Conservation (phyloP, 2,888 invertebrate genomes). For the Drosophila sordidapex region DNA sequence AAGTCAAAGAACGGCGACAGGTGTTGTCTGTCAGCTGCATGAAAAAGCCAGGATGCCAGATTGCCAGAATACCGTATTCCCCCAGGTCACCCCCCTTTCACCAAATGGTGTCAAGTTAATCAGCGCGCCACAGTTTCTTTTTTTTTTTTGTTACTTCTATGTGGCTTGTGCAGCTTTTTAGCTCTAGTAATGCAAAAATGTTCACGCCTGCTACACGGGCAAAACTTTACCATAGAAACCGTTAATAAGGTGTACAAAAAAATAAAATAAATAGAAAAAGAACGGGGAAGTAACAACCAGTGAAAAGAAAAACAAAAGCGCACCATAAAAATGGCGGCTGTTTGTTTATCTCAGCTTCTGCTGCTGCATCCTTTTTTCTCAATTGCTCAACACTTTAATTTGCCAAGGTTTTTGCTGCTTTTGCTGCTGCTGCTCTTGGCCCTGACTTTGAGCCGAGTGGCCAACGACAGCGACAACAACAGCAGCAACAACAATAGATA, state of each 20-base stretch:
- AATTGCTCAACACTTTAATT: slow-evolving; percentile 50
- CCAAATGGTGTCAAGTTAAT: slow-evolving; percentile 73
- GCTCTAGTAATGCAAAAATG: slow-evolving; percentile 47
- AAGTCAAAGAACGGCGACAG: slow-evolving; percentile 53
- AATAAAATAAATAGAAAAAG: not conserved
- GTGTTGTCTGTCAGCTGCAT: slow-evolving; percentile 70
- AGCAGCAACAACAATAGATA: not conserved
- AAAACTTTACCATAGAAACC: slow-evolving; percentile 68
- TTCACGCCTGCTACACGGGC: slow-evolving; percentile 59
- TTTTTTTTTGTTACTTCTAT: slow-evolving; percentile 27
- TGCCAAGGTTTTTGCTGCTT: slow-evolving; percentile 32
- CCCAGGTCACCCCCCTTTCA: slow-evolving; percentile 12
- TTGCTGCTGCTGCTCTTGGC: slow-evolving; percentile 68
- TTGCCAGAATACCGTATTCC: slow-evolving; percentile 27
- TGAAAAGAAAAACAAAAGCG: slow-evolving; percentile 38
- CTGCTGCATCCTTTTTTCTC: slow-evolving; percentile 35
- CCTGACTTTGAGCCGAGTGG: slow-evolving; percentile 70
- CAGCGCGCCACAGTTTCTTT: slow-evolving; percentile 56
- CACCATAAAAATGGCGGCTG: slow-evolving; percentile 68
- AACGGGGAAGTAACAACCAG: slow-evolving; percentile 15
- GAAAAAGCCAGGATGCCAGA: slow-evolving; percentile 31
- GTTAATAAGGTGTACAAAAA: slow-evolving; percentile 72
- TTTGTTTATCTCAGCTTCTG: slow-evolving; percentile 56
- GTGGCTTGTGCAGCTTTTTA: slow-evolving; percentile 48
- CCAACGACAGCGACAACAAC: slow-evolving; percentile 39